Evolutionary conservation across 37 sponge, comb jelly and placozoan species (phyloP).

Genomic region (Crambe crambe): DNA sequence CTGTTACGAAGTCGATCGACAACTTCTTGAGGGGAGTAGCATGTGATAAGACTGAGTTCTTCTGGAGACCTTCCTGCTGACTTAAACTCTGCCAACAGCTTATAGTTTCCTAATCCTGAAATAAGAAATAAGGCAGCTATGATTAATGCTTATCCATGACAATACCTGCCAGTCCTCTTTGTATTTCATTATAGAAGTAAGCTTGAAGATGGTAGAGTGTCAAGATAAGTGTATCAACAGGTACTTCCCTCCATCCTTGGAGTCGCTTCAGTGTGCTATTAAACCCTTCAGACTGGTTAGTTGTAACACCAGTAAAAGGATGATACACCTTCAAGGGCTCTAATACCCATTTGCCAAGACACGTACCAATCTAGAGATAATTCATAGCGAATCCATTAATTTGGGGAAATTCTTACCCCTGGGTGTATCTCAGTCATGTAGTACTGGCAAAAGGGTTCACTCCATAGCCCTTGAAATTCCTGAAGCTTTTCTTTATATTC

Average conservation of each 20-base stretch:
- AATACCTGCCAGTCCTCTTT: constrained; percentile 48
- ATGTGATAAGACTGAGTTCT: background rate
- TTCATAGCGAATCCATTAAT: too few species aligned
- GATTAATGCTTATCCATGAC: background rate
- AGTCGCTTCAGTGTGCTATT: constrained; percentile 35
- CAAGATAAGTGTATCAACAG: constrained; percentile 56
- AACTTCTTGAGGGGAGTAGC: constrained; percentile 18
- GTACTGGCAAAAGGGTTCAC: too few species aligned
- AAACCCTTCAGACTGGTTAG: constrained; percentile 62
- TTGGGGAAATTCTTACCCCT: too few species aligned
- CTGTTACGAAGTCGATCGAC: background rate
- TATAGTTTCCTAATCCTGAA: constrained; percentile 35
- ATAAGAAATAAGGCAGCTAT: background rate
- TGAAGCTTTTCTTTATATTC: too few species aligned
- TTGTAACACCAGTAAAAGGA: constrained; percentile 59
- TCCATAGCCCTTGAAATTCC: too few species aligned
- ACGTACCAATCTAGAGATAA: too few species aligned
- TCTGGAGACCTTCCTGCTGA: background rate
- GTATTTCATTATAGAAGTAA: constrained; percentile 61
- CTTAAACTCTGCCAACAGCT: background rate
- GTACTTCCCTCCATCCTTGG: constrained; percentile 50
- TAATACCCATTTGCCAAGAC: constrained; percentile 28
- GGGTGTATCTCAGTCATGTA: too few species aligned
- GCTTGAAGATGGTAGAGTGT: constrained; percentile 54
- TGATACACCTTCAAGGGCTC: constrained; percentile 34